Conservation (phyloP, 92 coral and sea anemone species). For the Parazoanthus swiftii region DNA sequence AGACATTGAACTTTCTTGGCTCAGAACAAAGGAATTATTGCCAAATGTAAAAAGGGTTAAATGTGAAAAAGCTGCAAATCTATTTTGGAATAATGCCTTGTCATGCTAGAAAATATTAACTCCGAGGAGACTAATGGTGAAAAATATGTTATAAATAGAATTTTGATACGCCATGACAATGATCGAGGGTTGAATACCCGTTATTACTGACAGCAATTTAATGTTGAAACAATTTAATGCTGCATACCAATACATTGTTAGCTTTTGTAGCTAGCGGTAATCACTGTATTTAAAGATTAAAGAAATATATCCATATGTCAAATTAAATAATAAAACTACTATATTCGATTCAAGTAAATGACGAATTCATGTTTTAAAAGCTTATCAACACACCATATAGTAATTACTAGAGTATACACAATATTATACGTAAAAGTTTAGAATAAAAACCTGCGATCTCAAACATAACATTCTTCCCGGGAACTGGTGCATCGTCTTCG, state of each 20-base stretch:
- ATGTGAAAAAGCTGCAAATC: no score
- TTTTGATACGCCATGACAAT: not conserved
- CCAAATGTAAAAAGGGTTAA: no score
- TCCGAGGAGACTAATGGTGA: no score
- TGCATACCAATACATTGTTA: no score
- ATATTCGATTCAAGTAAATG: not conserved
- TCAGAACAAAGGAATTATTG: not conserved
- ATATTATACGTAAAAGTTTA: conserved; percentile 1
- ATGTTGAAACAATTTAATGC: not conserved
- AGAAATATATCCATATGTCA: not conserved
- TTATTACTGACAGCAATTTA: not conserved
- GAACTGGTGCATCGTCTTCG: conserved; percentile 35
- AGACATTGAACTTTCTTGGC: not conserved
- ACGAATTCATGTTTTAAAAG: no score
- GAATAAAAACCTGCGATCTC: conserved; percentile 37
- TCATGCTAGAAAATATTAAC: no score
- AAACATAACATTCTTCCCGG: conserved; percentile 41
- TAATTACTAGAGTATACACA: not conserved
- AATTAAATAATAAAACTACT: no score
- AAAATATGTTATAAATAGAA: no score
- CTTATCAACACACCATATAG: not conserved
- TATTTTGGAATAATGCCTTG: no score
- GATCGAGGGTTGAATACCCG: not conserved
- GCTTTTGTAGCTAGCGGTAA: no score
- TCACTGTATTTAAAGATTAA: no score